Evolutionary conservation across 2,888 invertebrate genomes (phyloP).

Genomic region (Tromatobia lineatoria): DNA sequence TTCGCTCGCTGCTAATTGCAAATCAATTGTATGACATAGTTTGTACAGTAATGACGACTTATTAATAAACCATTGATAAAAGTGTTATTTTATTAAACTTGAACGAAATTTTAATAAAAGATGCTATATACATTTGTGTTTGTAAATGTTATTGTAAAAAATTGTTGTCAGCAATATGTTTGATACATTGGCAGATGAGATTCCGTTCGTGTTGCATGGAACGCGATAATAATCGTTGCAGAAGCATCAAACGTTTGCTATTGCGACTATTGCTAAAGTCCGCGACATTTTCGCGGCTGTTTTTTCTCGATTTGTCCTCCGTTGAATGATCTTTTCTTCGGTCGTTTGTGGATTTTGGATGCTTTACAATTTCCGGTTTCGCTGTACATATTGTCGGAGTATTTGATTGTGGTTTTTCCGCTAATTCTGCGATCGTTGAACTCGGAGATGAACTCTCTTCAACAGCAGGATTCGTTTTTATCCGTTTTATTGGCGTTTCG

Average conservation of each 20-base stretch:
- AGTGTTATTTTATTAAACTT: background rate
- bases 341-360: constrained; percentile 35
- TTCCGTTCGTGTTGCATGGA: constrained; percentile 96
- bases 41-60: constrained; percentile 31
- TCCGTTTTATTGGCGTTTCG: constrained; percentile 79
- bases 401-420: background rate
- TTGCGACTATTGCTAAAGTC: constrained; percentile 39
- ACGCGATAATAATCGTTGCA: constrained; percentile 90
- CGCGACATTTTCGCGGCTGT: background rate
- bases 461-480: constrained; percentile 62
- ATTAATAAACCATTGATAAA: constrained; percentile 36
- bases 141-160: constrained; percentile 87
- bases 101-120: constrained; percentile 1
- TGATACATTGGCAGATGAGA: constrained; percentile 94
- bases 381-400: background rate
- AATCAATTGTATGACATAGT: constrained; percentile 3
- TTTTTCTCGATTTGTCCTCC: constrained; percentile 25
- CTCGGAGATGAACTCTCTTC: constrained; percentile 32
- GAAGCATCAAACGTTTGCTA: constrained; percentile 82
- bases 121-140: constrained; percentile 15
- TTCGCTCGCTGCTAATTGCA: background rate
- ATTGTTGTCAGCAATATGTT: constrained; percentile 91
- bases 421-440: background rate
- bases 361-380: background rate
- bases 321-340: constrained; percentile 40